A percentile compares a stretch with the other conserved stretches of the same genome.
Conservation (phyloP, 2,888 invertebrate genomes). For the Cheilosia variabilis region DNA sequence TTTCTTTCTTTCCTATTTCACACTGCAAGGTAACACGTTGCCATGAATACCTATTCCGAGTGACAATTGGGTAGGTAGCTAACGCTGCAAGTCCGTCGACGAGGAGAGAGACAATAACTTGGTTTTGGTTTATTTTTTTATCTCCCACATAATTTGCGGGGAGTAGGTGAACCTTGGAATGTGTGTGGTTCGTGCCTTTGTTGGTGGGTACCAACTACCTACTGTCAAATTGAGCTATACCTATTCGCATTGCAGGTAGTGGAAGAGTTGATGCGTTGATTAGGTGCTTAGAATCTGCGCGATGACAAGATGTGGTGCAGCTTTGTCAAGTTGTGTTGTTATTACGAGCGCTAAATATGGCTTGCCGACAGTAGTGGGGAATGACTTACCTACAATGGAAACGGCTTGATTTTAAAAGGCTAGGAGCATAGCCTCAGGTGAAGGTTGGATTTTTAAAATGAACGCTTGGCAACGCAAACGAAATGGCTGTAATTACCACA, state of each 20-base stretch:
- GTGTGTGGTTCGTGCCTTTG: neutral
- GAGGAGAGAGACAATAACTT: conserved; percentile 43
- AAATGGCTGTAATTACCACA: too few relatives aligned
- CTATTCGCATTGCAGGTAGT: conserved; percentile 10
- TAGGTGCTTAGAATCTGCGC: too few relatives aligned
- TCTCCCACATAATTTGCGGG: conserved; percentile 4
- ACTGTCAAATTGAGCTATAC: conserved; percentile 16
- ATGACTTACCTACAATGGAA: neutral
- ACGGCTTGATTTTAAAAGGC: neutral
- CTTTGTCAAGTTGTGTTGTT: too few relatives aligned
- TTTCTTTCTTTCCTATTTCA: conserved; percentile 3
- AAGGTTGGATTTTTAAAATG: too few relatives aligned
- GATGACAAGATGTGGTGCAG: too few relatives aligned
- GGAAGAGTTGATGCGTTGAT: neutral
- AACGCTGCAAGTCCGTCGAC: neutral
- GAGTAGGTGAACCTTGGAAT: conserved; percentile 51
- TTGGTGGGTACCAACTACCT: neutral
- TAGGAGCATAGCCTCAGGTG: too few relatives aligned
- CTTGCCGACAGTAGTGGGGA: too few relatives aligned
- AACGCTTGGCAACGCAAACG: too few relatives aligned
- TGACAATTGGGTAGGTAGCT: conserved; percentile 42
- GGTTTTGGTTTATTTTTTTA: conserved; percentile 52
- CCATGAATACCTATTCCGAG: conserved; percentile 27
- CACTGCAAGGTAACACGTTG: conserved; percentile 40
- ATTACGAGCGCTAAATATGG: neutral